phyloP scores from a whole-genome alignment of 2,797 vertebrate genomes.

The Urocyon cinereoargenteus region DNA sequence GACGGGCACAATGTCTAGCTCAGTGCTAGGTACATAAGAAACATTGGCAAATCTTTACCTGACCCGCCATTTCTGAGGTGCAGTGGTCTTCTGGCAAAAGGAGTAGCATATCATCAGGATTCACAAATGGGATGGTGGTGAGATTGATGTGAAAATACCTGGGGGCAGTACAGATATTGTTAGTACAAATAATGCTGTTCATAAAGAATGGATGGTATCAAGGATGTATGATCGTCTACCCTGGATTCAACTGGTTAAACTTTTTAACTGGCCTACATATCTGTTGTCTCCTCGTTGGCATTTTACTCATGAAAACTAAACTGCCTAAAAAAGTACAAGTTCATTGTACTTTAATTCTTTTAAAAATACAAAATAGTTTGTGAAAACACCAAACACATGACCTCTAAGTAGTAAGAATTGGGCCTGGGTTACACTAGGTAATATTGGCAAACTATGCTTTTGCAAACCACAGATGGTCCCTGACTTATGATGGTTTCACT shows the following conservation, averaged over 20 bases:
- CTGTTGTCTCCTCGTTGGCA: background rate
- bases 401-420: conserved; percentile 6
- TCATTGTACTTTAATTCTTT: conserved; percentile 28
- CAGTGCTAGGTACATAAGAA: background rate
- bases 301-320: conserved; percentile 46
- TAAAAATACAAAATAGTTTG: conserved; percentile 42
- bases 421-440: background rate
- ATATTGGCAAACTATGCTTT: conserved; percentile 21
- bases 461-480: background rate
- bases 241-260: background rate
- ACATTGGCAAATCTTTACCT: background rate
- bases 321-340: conserved; percentile 9
- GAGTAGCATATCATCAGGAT: background rate
- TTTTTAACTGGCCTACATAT: background rate
- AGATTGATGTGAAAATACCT: conserved; percentile 17
- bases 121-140: background rate
- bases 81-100: conserved; percentile 32
- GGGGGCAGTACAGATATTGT: background rate
- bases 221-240: background rate
- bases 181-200: background rate
- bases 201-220: background rate
- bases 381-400: conserved; percentile 22
- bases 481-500: background rate
- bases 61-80: background rate
- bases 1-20: background rate